Evolutionary conservation across 2,888 invertebrate genomes (phyloP).

Genomic region (Pterostichus niger): DNA sequence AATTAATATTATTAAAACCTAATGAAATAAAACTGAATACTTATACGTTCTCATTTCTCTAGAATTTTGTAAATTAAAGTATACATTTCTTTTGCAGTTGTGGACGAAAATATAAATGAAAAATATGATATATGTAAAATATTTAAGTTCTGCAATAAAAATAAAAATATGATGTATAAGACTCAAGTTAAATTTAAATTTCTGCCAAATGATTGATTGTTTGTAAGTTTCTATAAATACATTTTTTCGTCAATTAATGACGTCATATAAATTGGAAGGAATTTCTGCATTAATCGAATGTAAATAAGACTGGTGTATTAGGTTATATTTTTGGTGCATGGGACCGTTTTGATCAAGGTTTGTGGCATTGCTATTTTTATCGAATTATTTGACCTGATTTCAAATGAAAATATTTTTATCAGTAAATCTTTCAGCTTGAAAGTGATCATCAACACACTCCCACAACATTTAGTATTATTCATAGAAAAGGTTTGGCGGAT

Average conservation of each 20-base stretch:
- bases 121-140: background rate
- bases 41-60: too few species aligned
- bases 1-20: too few species aligned
- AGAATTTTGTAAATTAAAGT: background rate
- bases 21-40: too few species aligned
- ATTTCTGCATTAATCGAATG: conserved; percentile 11
- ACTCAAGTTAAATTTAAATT: background rate
- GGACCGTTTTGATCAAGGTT: background rate
- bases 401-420: conserved; percentile 15
- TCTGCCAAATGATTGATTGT: conserved; percentile 10
- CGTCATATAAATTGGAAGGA: background rate
- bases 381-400: conserved; percentile 8
- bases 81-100: too few species aligned
- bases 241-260: background rate
- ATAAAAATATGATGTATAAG: background rate
- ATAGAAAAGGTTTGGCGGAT: conserved; percentile 1
- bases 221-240: background rate
- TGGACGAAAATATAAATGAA: background rate
- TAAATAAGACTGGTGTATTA: conserved; percentile 4
- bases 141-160: background rate
- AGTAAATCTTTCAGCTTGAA: background rate
- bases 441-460: background rate
- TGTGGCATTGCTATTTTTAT: background rate
- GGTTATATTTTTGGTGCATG: background rate
- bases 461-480: conserved; percentile 2